phyloP scores from a whole-genome alignment of 2,888 invertebrate species.

The Minunthozetes semirufus region DNA sequence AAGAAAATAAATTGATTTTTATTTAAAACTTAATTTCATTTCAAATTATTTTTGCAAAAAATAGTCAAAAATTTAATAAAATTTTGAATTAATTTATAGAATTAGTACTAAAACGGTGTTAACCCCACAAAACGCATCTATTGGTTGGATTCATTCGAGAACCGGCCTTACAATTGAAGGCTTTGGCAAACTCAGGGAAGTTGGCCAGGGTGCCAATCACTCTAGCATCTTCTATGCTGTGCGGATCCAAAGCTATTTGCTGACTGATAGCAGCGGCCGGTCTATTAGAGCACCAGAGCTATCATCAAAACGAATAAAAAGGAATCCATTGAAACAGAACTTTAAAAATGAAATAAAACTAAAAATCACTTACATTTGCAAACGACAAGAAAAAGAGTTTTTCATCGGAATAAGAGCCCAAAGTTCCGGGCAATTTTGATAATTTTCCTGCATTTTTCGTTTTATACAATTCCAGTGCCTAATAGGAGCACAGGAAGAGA shows the following conservation, averaged over 20 bases:
- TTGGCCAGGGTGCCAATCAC: constrained; percentile 31
- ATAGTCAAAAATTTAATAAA: neutral
- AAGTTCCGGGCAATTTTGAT: constrained; percentile 15
- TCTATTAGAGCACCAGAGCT: constrained; percentile 32
- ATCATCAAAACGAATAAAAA: neutral
- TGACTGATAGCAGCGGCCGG: neutral
- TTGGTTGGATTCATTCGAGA: constrained; percentile 24
- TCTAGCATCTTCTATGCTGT: constrained; percentile 27
- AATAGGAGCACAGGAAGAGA: too few species aligned
- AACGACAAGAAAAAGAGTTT: constrained; percentile 34
- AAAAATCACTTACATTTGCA: constrained; percentile 25
- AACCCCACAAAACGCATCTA: constrained; percentile 36
- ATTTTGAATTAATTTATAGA: neutral
- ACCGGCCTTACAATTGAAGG: constrained; percentile 29
- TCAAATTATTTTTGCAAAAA: neutral
- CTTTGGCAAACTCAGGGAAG: constrained; percentile 25
- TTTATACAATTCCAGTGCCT: constrained; percentile 13
- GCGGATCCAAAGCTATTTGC: neutral
- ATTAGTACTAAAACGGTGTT: neutral
- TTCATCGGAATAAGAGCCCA: neutral
- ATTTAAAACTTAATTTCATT: neutral
- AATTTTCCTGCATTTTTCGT: neutral
- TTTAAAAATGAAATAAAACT: neutral
- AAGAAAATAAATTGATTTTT: too few species aligned
- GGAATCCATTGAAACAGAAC: too few species aligned